Base-by-base conservation (phyloP, 2,888 invertebrate genomes). In the Aleiodes alternator region DNA sequence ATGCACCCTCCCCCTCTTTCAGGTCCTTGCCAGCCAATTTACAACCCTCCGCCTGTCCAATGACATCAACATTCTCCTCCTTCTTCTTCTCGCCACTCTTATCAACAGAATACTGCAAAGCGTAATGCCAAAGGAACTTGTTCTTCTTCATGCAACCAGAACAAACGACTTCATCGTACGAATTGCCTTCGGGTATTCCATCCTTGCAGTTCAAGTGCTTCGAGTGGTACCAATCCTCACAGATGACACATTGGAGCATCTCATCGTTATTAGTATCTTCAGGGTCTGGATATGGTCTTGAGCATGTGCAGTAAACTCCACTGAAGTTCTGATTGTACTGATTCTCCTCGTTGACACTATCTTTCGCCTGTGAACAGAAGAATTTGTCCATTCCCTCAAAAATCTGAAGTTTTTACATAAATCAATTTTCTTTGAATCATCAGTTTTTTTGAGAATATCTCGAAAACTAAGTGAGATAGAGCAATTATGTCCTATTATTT, bases 221-320 rank as follows among this genome's bases (percentile, higher is more conserved):
- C 34, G 94, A 92, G 91, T 99, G 99, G 84, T 94, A 96, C 99
- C 99, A 99, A 89, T 99, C 99, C 89, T 99, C 99, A 89, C 99
- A 99, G 72, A 98, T 91, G 59, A 96, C 92, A 86, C 99, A 99
- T 87, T 99, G 99, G 68, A 98, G 93, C 98, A 99, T 99, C 83
- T 96, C 95, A 90, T 98, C 98, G 72, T 95, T 95, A 51, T 92
- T 90, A 4, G 92, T 91, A 86, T 94, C 93, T 9, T 98, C 97
- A 0, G 95, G 95, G 90, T 99, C 98, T 11, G 99, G 99, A 90
- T 98, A 99, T 0, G 98, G 98, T 72, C 97, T 92, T 55, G 94
- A 91, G 88, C 99, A 99, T 11, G 91, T 93, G 87, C 99, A 99
- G 90, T 99, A 99, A 1, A 95, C 87, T 0, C 98, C 99, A 84